These are phyloP conservation scores for Mobula birostris DNA, from an alignment of 2,113 vertebrate species.

Conservation along the genomic window DNA sequence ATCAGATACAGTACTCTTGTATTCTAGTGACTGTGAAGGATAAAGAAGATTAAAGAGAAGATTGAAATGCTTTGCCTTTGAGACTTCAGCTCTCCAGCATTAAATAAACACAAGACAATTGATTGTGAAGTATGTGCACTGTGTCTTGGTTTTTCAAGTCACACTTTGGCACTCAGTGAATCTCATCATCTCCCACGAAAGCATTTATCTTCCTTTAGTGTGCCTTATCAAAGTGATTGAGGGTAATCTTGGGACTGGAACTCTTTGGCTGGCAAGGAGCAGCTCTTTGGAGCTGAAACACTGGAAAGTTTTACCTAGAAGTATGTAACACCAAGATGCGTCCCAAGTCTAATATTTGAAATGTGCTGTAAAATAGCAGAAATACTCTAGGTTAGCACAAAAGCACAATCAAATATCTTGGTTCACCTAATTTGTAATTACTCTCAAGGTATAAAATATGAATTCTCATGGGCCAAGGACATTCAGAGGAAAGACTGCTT, in stretches of 20 bases:
- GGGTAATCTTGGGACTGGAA: not conserved
- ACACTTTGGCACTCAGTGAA: not conserved
- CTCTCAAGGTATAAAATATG: not conserved
- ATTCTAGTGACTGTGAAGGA: not conserved
- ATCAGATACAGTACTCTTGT: not conserved
- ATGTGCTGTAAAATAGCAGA: not conserved
- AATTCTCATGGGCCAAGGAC: not conserved
- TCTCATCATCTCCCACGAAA: not conserved
- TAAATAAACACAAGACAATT: not conserved
- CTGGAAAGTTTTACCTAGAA: not conserved
- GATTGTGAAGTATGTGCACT: not conserved
- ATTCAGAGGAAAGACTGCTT: not conserved
- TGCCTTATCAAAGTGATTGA: not conserved
- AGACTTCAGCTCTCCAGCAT: not conserved
- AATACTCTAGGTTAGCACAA: not conserved
- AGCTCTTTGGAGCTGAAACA: not conserved
- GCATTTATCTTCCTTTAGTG: not conserved
- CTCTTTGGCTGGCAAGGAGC: not conserved
- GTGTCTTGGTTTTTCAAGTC: not conserved
- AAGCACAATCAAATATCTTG: not conserved
- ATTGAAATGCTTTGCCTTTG: not conserved
- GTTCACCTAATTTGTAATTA: not conserved
- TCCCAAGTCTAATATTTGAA: not conserved
- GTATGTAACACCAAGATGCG: not conserved
- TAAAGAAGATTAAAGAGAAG: not conserved